Percentiles rank a stretch among this genome's conserved stretches.
Evolutionary conservation across 2,113 vertebrate species (phyloP).

Genomic region (Anser cygnoides): DNA sequence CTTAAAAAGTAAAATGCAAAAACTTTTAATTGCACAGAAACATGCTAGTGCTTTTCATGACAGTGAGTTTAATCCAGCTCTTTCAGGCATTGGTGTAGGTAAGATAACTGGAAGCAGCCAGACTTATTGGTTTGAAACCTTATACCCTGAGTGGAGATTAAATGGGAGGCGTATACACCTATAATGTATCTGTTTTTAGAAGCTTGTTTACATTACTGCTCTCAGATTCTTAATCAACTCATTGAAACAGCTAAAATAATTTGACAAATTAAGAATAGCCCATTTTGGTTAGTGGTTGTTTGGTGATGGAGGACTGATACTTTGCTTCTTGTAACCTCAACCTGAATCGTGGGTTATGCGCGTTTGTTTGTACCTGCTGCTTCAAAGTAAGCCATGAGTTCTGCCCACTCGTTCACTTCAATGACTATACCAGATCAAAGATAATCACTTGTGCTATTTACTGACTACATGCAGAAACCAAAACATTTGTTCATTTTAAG

Average conservation of each 20-base stretch:
- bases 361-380: not conserved
- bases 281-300: not conserved
- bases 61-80: not conserved
- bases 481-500: not conserved
- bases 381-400: not conserved
- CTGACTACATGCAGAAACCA: not conserved
- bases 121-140: not conserved
- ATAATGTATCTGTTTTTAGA: not conserved
- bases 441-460: not conserved
- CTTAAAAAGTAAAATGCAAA: not conserved
- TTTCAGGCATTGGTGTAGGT: not conserved
- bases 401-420: not conserved
- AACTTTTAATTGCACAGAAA: not conserved
- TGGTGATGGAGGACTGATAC: not conserved
- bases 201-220: not conserved
- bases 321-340: not conserved
- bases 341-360: fast-evolving
- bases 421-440: not conserved
- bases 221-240: not conserved
- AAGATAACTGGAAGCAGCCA: not conserved
- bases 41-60: not conserved
- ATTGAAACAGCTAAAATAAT: not conserved
- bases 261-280: not conserved
- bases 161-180: not conserved
- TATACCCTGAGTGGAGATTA: not conserved